phyloP scores from a whole-genome alignment of 2,113 vertebrate genomes.

The Cynocephalus volans region DNA sequence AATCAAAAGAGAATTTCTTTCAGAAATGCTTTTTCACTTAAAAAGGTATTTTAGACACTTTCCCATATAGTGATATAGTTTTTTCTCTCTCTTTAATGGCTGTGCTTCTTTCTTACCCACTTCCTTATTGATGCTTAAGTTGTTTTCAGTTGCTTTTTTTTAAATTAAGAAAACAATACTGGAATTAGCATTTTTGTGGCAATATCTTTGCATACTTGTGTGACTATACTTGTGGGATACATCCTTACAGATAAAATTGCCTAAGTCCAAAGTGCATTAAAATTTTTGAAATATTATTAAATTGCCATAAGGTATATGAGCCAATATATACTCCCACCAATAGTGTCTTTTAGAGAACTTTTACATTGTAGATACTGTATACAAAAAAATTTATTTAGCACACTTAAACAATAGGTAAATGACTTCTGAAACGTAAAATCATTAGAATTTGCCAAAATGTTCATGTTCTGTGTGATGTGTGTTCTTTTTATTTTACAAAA shows the following conservation, averaged over 20 bases:
- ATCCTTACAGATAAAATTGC: conserved; percentile 1
- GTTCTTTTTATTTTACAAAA: background rate
- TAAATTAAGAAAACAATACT: background rate
- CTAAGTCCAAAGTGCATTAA: conserved; percentile 9
- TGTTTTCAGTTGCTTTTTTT: conserved; percentile 34
- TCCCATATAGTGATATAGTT: background rate
- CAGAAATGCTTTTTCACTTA: conserved; percentile 52
- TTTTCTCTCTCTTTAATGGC: conserved; percentile 42
- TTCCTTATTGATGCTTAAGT: conserved; percentile 12
- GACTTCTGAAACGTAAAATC: background rate
- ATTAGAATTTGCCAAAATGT: background rate
- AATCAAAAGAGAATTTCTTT: conserved; percentile 51
- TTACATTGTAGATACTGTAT: background rate
- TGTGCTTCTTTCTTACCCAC: conserved; percentile 22
- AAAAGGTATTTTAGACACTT: conserved; percentile 38
- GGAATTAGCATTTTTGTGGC: conserved; percentile 39
- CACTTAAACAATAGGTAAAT: background rate
- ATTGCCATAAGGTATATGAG: background rate
- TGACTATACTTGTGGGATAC: background rate
- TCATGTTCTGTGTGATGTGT: background rate
- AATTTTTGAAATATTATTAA: conserved; percentile 10
- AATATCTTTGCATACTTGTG: conserved; percentile 35
- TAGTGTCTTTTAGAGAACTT: conserved; percentile 49
- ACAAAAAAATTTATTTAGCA: background rate
- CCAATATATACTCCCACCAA: background rate